phyloP scores from a whole-genome alignment of 2,797 vertebrate genomes.

The Siniperca scherzeri region DNA sequence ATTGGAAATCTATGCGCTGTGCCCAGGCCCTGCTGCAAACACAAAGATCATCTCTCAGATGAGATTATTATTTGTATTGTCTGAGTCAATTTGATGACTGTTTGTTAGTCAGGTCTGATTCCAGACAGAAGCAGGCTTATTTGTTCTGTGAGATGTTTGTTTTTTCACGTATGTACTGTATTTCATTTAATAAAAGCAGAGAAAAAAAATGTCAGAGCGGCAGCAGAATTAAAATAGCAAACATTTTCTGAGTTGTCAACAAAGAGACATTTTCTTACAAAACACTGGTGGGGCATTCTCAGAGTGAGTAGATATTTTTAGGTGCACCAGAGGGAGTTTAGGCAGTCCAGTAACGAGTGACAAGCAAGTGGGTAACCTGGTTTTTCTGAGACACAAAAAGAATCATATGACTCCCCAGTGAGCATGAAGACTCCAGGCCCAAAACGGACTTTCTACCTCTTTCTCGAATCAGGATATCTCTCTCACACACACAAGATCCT shows the following conservation, averaged over 20 bases:
- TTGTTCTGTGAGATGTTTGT: conserved; percentile 29
- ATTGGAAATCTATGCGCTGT: conserved; percentile 62
- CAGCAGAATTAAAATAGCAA: conserved; percentile 20
- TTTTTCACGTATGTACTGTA: background rate
- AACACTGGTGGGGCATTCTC: conserved; percentile 54
- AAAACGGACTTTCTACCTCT: conserved; percentile 42
- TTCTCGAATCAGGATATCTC: conserved; percentile 23
- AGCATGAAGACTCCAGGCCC: conserved; percentile 42
- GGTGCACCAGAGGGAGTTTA: conserved; percentile 67
- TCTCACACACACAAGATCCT: conserved; percentile 6
- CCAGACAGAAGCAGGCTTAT: conserved; percentile 19
- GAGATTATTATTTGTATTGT: conserved; percentile 43
- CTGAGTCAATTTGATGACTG: conserved; percentile 16
- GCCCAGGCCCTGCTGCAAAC: conserved; percentile 36
- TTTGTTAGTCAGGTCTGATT: conserved; percentile 30
- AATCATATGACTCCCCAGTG: conserved; percentile 63
- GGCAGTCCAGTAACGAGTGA: conserved; percentile 71
- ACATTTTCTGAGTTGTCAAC: conserved; percentile 38
- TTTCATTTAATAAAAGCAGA: background rate
- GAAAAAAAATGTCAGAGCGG: conserved; percentile 12
- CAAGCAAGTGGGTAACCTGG: conserved; percentile 88
- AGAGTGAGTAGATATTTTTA: conserved; percentile 81
- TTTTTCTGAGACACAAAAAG: conserved; percentile 82
- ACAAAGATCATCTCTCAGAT: conserved; percentile 49
- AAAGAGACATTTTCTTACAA: conserved; percentile 25